A percentile compares a stretch with the other conserved stretches of the same genome.
Conservation (phyloP, 2,797 vertebrate species). For the Manis crassicaudata region DNA sequence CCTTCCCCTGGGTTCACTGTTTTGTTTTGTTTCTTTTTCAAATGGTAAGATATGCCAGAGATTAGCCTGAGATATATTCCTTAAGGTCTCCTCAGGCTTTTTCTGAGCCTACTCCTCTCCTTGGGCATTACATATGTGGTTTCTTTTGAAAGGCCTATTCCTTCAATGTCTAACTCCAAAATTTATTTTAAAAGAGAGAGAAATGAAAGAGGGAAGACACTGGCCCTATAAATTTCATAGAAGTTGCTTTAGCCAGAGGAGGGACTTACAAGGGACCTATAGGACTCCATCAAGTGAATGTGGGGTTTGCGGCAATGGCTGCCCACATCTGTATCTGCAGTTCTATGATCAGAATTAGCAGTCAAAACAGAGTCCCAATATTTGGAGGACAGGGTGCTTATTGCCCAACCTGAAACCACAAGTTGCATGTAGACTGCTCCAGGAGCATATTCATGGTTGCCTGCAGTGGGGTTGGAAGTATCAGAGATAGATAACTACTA, state of each 20-base stretch:
- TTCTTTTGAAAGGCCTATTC: not conserved
- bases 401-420: not conserved
- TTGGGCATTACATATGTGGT: not conserved
- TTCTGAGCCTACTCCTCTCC: not conserved
- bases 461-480: not conserved
- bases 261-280: not conserved
- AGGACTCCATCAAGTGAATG: not conserved
- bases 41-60: not conserved
- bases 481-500: not conserved
- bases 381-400: not conserved
- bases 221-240: not conserved
- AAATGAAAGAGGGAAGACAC: not conserved
- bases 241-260: not conserved
- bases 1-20: not conserved
- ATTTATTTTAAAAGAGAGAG: not conserved
- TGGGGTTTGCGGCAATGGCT: not conserved
- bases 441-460: not conserved
- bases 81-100: not conserved
- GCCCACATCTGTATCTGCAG: not conserved
- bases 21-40: not conserved
- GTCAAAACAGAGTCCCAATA: not conserved
- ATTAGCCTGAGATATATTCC: not conserved
- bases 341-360: not conserved
- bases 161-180: not conserved
- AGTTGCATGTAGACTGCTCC: not conserved